Percentiles rank a stretch among this genome's conserved stretches.
These are phyloP conservation scores for Campopleginae sp. DNA, from an alignment of 2,888 invertebrate genomes.

Conservation along the genomic window DNA sequence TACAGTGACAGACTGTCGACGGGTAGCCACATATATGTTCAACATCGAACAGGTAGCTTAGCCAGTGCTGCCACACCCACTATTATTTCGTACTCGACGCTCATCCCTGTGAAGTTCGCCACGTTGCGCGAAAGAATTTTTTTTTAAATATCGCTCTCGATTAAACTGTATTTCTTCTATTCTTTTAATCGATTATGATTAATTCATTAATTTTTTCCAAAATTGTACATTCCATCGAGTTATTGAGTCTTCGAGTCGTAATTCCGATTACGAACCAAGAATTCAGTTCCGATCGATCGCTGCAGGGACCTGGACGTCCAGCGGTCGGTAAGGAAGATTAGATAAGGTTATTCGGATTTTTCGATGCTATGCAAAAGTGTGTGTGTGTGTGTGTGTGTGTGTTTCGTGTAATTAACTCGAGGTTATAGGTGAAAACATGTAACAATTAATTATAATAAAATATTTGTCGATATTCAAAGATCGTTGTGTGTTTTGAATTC, in stretches of 20 bases:
- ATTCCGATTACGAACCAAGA: neutral
- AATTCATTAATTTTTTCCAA: neutral
- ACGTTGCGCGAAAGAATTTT: neutral
- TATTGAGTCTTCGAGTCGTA: neutral
- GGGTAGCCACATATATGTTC: constrained; percentile 65
- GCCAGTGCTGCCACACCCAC: constrained; percentile 60
- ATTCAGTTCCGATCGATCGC: neutral
- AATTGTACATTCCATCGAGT: neutral
- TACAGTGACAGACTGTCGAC: constrained; percentile 62
- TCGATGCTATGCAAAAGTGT: neutral
- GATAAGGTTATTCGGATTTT: neutral
- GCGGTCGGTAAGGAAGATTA: neutral
- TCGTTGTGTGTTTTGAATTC: neutral
- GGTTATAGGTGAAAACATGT: neutral
- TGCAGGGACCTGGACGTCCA: neutral
- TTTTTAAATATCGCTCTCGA: neutral
- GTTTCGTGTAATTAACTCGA: neutral
- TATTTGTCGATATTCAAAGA: neutral
- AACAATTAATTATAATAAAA: neutral
- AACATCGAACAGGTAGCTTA: constrained; percentile 43
- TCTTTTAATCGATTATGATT: too few relatives aligned
- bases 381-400: neutral
- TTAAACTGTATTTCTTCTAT: neutral
- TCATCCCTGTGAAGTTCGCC: constrained; percentile 26
- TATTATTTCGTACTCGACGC: neutral